Percentiles rank a stretch among this genome's conserved stretches.
Evolutionary conservation across 2,888 invertebrate genomes (phyloP).

Genomic region (Acronicta aceris): DNA sequence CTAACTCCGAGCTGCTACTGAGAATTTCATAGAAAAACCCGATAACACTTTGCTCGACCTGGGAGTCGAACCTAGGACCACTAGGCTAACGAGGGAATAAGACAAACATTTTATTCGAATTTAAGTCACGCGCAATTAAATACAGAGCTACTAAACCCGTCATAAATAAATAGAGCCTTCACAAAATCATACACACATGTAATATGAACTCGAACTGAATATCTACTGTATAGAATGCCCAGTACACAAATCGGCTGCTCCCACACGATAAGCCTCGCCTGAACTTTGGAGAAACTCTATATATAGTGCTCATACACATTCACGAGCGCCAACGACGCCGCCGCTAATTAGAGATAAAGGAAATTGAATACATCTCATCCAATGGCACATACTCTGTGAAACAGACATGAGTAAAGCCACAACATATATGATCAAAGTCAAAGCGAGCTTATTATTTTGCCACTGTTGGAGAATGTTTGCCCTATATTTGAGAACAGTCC

Average conservation of each 20-base stretch:
- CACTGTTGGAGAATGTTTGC: too few relatives aligned
- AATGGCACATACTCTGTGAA: neutral
- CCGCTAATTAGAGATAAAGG: conserved; percentile 33
- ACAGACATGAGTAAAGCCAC: too few relatives aligned
- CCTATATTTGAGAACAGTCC: too few relatives aligned
- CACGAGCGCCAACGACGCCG: conserved; percentile 25
- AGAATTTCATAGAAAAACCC: too few relatives aligned
- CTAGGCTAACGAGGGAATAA: too few relatives aligned
- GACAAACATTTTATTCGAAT: too few relatives aligned
- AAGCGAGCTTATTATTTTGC: neutral
- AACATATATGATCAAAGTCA: neutral
- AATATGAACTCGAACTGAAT: neutral
- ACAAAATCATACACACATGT: conserved; percentile 1
- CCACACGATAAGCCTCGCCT: conserved; percentile 38
- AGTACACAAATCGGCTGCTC: conserved; percentile 29
- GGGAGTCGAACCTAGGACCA: too few relatives aligned
- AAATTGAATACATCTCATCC: conserved; percentile 6
- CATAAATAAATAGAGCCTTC: conserved; percentile 1
- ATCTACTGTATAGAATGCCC: conserved; percentile 1
- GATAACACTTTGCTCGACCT: too few relatives aligned
- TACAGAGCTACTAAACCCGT: conserved; percentile 4
- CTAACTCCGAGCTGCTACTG: too few relatives aligned
- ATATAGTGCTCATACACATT: conserved; percentile 36
- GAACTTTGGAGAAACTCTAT: conserved; percentile 23
- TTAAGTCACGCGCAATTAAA: too few relatives aligned